These are phyloP conservation scores for Polietes domitor DNA, from an alignment of 2,888 invertebrate genomes.

Conservation along the genomic window DNA sequence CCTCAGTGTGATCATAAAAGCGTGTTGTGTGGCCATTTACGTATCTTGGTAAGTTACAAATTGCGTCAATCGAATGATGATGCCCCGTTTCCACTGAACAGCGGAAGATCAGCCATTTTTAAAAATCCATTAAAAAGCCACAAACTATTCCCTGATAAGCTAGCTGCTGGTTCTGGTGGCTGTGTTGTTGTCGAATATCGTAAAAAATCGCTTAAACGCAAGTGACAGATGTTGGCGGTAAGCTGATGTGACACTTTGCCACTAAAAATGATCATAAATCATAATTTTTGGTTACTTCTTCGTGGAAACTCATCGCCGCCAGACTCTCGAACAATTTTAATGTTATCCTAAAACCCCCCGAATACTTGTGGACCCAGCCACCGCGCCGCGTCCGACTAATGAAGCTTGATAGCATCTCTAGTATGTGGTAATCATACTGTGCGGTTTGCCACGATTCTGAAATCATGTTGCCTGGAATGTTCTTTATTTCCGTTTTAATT, in stretches of 20 bases:
- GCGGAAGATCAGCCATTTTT: background rate
- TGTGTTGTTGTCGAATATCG: background rate
- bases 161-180: background rate
- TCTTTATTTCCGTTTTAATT: constrained; percentile 1
- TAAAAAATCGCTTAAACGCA: background rate
- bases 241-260: background rate
- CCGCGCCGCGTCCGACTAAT: too few species aligned
- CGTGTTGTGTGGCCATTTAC: too few species aligned
- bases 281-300: background rate
- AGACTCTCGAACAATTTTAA: too few species aligned
- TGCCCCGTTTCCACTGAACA: background rate
- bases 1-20: background rate
- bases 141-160: background rate
- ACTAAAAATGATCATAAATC: constrained; percentile 1
- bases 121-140: background rate
- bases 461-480: background rate
- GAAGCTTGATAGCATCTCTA: too few species aligned
- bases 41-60: background rate
- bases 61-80: background rate
- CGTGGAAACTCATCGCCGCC: too few species aligned
- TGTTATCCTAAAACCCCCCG: too few species aligned
- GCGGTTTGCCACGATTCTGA: too few species aligned
- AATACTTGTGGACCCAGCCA: too few species aligned
- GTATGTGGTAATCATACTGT: too few species aligned
- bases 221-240: background rate